Evolutionary conservation across 2,888 invertebrate genomes (phyloP).

Genomic region (Priocnemis perturbator): DNA sequence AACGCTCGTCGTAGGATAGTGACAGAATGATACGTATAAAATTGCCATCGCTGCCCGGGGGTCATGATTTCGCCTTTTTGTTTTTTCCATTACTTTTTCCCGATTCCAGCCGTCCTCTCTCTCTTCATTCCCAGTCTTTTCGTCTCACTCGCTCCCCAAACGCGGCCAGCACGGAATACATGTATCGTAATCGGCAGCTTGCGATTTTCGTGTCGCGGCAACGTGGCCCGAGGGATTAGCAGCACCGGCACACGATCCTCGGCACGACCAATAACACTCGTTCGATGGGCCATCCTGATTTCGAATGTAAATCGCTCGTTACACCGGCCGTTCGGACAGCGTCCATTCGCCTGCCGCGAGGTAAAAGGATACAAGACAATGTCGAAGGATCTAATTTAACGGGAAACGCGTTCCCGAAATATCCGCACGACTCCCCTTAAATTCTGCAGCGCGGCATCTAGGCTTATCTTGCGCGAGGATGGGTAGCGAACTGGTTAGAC

Average conservation of each 20-base stretch:
- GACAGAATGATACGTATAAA: conserved; percentile 37
- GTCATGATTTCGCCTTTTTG: conserved; percentile 42
- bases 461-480: not conserved
- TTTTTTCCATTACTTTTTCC: conserved; percentile 17
- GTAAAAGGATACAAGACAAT: not conserved
- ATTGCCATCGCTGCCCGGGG: conserved; percentile 49
- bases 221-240: conserved; percentile 54
- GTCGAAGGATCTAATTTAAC: too few relatives aligned
- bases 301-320: conserved; percentile 64
- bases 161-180: conserved; percentile 40
- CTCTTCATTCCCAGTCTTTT: conserved; percentile 4
- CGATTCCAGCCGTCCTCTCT: conserved; percentile 2
- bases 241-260: conserved; percentile 32
- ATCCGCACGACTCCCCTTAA: conserved; percentile 9
- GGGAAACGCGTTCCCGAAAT: not conserved
- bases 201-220: conserved; percentile 55
- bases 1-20: conserved; percentile 26
- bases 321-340: conserved; percentile 11
- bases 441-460: conserved; percentile 17
- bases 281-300: conserved; percentile 56
- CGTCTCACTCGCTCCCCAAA: conserved; percentile 14
- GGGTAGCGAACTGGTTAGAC: too few relatives aligned
- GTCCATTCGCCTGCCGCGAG: conserved; percentile 29
- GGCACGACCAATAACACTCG: conserved; percentile 40
- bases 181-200: conserved; percentile 54